phyloP scores from a whole-genome alignment of 2,113 vertebrate species.

The Phrynosoma blainvillii region DNA sequence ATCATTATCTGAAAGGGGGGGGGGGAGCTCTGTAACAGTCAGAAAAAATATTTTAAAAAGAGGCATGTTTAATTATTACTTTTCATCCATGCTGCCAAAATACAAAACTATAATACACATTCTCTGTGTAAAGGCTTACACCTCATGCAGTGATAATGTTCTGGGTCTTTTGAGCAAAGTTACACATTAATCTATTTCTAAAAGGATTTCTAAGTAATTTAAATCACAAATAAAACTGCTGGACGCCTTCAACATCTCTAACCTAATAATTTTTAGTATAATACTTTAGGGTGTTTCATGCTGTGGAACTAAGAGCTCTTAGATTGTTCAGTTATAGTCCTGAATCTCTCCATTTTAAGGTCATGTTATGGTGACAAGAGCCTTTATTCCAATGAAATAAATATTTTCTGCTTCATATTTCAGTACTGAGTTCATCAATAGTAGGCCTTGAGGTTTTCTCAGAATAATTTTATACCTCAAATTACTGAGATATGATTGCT shows the following conservation, averaged over 20 bases:
- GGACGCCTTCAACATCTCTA: conserved; percentile 53
- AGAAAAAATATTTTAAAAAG: background rate
- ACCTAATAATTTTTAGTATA: conserved; percentile 68
- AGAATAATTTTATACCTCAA: conserved; percentile 48
- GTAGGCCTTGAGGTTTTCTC: conserved; percentile 57
- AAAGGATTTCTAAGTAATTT: conserved; percentile 59
- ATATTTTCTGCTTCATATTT: conserved; percentile 64
- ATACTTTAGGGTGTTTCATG: conserved; percentile 60
- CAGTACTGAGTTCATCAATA: conserved; percentile 46
- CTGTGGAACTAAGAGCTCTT: conserved; percentile 68
- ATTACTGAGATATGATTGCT: conserved; percentile 62
- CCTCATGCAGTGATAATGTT: conserved; percentile 60
- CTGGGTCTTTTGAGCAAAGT: conserved; percentile 57
- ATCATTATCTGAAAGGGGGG: conserved; percentile 18
- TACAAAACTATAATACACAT: conserved; percentile 35
- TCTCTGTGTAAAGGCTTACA: conserved; percentile 44
- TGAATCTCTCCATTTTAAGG: conserved; percentile 63
- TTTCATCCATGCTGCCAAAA: conserved; percentile 32
- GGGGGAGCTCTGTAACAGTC: background rate
- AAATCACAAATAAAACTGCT: conserved; percentile 35
- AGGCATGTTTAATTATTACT: conserved; percentile 18
- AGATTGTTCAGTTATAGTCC: conserved; percentile 61
- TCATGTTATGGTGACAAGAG: conserved; percentile 64
- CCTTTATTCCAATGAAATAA: conserved; percentile 70
- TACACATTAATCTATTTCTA: conserved; percentile 62